phyloP scores from a whole-genome alignment of 2,888 invertebrate species.

The Callinectes sapidus region DNA sequence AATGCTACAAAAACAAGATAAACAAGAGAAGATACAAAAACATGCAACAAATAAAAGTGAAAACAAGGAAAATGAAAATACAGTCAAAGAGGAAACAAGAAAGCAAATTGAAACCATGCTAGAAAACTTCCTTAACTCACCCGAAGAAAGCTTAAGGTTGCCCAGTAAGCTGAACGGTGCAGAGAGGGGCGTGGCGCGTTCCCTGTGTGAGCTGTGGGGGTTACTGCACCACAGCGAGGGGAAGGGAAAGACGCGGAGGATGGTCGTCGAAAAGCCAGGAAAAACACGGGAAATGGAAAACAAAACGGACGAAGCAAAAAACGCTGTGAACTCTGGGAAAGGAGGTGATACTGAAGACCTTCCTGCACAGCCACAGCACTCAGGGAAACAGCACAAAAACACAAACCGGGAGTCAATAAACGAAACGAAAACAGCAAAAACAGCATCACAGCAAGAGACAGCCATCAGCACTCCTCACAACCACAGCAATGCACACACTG shows the following conservation, averaged over 20 bases:
- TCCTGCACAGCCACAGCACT: not conserved
- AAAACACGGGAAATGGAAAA: not conserved
- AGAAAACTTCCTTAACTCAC: slow-evolving; percentile 56
- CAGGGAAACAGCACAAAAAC: not conserved
- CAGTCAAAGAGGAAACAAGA: too few species aligned
- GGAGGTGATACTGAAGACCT: not conserved
- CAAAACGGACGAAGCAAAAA: not conserved
- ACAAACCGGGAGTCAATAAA: not conserved
- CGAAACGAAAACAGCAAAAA: too few species aligned
- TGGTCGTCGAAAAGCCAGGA: slow-evolving; percentile 75
- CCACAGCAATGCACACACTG: slow-evolving; percentile 19
- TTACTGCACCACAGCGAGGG: slow-evolving; percentile 77
- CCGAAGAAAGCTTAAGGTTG: slow-evolving; percentile 74
- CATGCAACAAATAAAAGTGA: not conserved
- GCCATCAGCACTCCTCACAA: not conserved
- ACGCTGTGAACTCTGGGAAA: not conserved
- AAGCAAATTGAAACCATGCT: slow-evolving; percentile 40
- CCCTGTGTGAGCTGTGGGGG: slow-evolving; percentile 76
- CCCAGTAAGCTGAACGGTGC: slow-evolving; percentile 75
- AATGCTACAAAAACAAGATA: not conserved
- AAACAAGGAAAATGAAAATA: not conserved
- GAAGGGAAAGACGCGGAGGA: slow-evolving; percentile 75
- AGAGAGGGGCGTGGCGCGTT: slow-evolving; percentile 77
- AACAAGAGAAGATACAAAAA: not conserved
- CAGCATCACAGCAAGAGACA: not conserved